Evolutionary conservation across 1,140 invertebrate species (phyloP), one percentile per base, ranked within the genome.

Genomic region (Leptonema lineaticorne): DNA sequence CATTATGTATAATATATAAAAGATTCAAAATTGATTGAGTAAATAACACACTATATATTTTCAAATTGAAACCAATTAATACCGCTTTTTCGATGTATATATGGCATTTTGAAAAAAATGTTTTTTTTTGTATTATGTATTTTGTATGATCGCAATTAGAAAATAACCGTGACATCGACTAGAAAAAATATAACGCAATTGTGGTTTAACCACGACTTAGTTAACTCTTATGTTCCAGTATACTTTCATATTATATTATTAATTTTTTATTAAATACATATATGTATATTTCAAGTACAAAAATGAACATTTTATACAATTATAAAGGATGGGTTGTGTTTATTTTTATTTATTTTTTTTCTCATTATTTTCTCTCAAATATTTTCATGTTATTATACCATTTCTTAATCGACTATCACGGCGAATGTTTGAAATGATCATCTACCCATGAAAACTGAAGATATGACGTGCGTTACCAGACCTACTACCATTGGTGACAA

Each of bases 401-500:
- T 48, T 16, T 63, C 30, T 48, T 9, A 11, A 24, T 16, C n/a
- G 30, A 37, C n/a, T 7, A n/a, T n/a, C n/a, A n/a, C n/a, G n/a
- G 18, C 24, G 65, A 75, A 68, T 70, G 72, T 68, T 63, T 77
- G 67, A 77, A 76, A 79, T 80, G 76, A 83, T 83, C 81, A 83
- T 77, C 81, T 81, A 74, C 78, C 78, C 67, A 71, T 45, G 70
- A 77, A 75, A 63, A 76, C 74, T 5, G 79, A 76, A 5, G 80
- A 71, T 45, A 82, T 58, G 68, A 84, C 69, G 79, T 82, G 82
- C 5, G 80, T 82, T 63, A 80, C 65, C 4, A 78, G 68, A 8
- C 79, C 80, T 70, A 79, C 78, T 71, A 78, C 77, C 28, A 82
- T 73, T 65, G 78, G 77, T 4, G 79, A 78, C 9, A 79, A 77